These are phyloP conservation scores for Bombylius major DNA, from an alignment of 2,888 invertebrate species.

Conservation along the genomic window DNA sequence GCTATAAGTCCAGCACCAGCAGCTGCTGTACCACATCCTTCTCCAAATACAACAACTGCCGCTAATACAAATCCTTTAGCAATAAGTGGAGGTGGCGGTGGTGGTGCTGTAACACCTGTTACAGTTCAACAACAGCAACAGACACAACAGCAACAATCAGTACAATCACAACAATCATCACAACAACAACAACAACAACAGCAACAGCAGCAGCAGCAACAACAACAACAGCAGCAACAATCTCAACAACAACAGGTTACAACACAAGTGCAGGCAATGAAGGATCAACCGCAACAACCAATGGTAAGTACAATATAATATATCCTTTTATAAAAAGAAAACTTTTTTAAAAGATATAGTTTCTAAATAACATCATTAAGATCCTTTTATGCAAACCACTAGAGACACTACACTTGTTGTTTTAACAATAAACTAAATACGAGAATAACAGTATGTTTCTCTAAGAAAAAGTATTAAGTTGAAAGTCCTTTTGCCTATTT, in stretches of 20 bases:
- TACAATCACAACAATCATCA: conserved; percentile 16
- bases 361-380: too few relatives aligned
- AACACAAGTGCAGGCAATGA: conserved; percentile 38
- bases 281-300: conserved; percentile 38
- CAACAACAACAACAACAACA: conserved; percentile 21
- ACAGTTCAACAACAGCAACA: conserved; percentile 21
- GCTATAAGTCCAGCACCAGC: conserved; percentile 19
- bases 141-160: conserved; percentile 16
- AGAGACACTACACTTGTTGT: too few relatives aligned
- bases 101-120: conserved; percentile 4
- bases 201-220: conserved; percentile 16
- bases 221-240: conserved; percentile 18
- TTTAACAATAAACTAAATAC: too few relatives aligned
- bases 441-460: too few relatives aligned
- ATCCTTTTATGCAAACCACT: too few relatives aligned
- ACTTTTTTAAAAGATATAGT: too few relatives aligned
- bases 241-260: conserved; percentile 32
- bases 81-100: conserved; percentile 7
- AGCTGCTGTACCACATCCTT: conserved; percentile 18
- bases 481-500: too few relatives aligned
- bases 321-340: too few relatives aligned
- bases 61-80: conserved; percentile 11
- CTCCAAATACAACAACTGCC: conserved; percentile 16
- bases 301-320: conserved; percentile 27
- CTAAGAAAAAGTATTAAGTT: too few relatives aligned